Evolutionary conservation across 2,888 invertebrate genomes (phyloP), one percentile per base, ranked within the genome.

Genomic region (Notocelia uddmanniana): DNA sequence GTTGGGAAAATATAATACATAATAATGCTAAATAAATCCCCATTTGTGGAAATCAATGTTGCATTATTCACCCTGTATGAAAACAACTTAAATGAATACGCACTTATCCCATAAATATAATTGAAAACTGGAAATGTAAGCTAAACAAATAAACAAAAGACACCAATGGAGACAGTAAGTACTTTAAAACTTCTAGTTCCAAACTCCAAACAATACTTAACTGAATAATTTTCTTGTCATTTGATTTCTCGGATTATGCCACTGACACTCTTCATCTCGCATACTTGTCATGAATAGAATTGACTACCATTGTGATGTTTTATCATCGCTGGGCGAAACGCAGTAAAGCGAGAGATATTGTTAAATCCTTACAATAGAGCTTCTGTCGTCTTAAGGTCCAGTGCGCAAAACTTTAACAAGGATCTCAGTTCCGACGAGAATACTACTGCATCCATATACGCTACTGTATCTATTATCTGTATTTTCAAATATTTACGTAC

Each of bases 251-350:
- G 85, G 88, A 89, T 89, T 87, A 87, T 90, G 89, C 84, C 79
- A 86, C 85, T 89, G 90, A 90, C 89, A 88, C 87, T 89, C 87
- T 88, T 85, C 86, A 86, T 89, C 88, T 88, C 84, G 84, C 86
- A 85, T 88, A 91, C 88, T 92, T 91, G 89, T 90, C 88, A 84
- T 91, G 91, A 93, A 91, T 88, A 89, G 91, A 89, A 87, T 89
- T 90, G 91, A 91, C 89, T 91, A 87, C 92, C 91, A 92, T 92
- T 93, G 92, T 93, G 83, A 89, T 91, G 85, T 92, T 93, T 92
- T 92, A 92, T 92, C 91, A 92, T 90, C 89, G 90, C 86, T 86
- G 84, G 85, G 87, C 87, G 87, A 88, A 88, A 91, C 90, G 93
- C 90, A 92, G 88, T 90, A 87, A 86, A 87, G 86, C 90, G 90